Evolutionary conservation across 2,888 invertebrate species (phyloP), one percentile per base, ranked within the genome.

Genomic region (Pyrrhia umbra): DNA sequence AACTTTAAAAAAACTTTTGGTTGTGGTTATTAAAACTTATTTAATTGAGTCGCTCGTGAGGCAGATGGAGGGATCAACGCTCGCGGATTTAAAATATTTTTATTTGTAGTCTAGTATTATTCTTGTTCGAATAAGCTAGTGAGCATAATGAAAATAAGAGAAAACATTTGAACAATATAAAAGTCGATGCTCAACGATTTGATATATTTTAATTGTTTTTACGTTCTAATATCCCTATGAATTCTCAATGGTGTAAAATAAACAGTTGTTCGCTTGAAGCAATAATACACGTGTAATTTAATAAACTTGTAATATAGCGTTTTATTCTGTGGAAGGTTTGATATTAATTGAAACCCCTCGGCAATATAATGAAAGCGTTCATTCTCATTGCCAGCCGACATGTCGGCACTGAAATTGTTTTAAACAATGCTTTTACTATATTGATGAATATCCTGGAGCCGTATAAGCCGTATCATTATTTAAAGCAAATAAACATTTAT

Each of bases 341-440:
- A 50, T 67, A 76, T 76, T 73, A 77, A 82, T 78, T 75, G 46
- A 62, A 68, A 71, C 52, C 57, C 68, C 9, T 66, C 61, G 58
- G 57, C 58, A 52, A 59, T 68, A 75, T 75, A 76, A 83, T 71
- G 73, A 68, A 66, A 68, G 51, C 66, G 46, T 76, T 80, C 55
- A 74, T 68, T 82, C 66, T 68, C 67, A 67, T 70, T 55, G 51
- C 39, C 58, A 62, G 59, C 59, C 66, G 58, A 69, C 73, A 70
- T 73, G 62, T 68, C 56, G 54, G 45, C 37, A 42, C 50, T 34
- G 23, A 45, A 60, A 63, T 69, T 60, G 51, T 79, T 78, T 67
- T 57, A 71, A 81, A 77, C 75, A 82, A 80, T 75, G 76, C 64
- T 76, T 73, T 43, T 58, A 56, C 54, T 56, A 52, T 78, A 63